Evolutionary conservation across 2,888 invertebrate species (phyloP).

Genomic region (Hemicrepidius hirtus): DNA sequence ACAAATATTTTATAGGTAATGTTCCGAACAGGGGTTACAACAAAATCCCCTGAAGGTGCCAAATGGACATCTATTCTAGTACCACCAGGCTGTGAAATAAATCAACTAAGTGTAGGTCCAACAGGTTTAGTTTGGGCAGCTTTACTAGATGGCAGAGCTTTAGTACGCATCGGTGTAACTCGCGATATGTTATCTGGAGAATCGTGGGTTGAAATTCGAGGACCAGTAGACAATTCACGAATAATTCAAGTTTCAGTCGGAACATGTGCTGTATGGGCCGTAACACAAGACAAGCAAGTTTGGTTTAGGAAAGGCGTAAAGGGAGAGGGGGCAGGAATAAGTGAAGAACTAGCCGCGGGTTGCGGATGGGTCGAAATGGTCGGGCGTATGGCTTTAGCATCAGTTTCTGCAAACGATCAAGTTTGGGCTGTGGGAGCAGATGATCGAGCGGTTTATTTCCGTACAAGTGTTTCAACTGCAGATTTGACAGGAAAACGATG

Average conservation of each 20-base stretch:
- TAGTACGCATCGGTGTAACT: constrained; percentile 89
- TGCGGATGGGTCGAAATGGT: constrained; percentile 94
- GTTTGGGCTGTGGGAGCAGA: constrained; percentile 88
- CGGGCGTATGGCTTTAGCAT: constrained; percentile 87
- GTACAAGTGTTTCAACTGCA: constrained; percentile 83
- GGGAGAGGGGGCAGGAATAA: constrained; percentile 81
- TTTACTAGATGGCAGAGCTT: constrained; percentile 87
- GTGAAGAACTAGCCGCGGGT: constrained; percentile 86
- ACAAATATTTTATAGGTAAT: constrained; percentile 83
- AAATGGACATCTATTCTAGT: constrained; percentile 88
- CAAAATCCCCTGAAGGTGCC: constrained; percentile 89
- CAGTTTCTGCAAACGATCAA: constrained; percentile 93
- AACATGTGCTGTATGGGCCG: constrained; percentile 84
- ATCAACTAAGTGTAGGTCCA: constrained; percentile 89
- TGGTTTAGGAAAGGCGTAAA: constrained; percentile 90
- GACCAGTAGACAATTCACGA: constrained; percentile 82
- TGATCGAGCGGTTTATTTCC: constrained; percentile 87
- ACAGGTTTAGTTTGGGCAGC: constrained; percentile 92
- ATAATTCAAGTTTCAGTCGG: constrained; percentile 89
- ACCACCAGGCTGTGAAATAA: constrained; percentile 86
- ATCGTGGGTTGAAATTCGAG: constrained; percentile 87
- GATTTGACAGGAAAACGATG: constrained; percentile 92
- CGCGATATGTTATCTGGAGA: constrained; percentile 81
- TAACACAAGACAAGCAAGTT: constrained; percentile 87
- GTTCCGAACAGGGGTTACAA: constrained; percentile 88